phyloP scores from a whole-genome alignment of 2,113 vertebrate genomes.

The Sisor rabdophorus region DNA sequence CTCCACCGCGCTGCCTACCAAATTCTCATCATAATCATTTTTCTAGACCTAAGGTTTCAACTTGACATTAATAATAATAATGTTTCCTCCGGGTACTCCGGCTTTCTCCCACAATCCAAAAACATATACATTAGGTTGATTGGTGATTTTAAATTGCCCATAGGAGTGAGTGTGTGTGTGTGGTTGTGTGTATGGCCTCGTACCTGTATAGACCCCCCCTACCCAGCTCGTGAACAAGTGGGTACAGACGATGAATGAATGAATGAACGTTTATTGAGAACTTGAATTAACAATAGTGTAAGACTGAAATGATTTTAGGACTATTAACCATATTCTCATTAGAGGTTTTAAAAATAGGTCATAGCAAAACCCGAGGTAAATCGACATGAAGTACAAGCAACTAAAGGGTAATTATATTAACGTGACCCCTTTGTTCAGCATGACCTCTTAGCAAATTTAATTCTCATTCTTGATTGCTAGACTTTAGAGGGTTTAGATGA shows the following conservation, averaged over 20 bases:
- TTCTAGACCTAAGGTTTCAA: not conserved
- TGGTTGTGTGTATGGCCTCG: no score
- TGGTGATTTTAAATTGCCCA: no score
- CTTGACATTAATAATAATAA: not conserved
- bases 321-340: not conserved
- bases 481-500: slow-evolving; percentile 62
- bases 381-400: not conserved
- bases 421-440: slow-evolving; percentile 26
- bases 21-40: not conserved
- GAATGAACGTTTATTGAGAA: not conserved
- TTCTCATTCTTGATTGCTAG: slow-evolving; percentile 58
- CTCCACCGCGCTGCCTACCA: no score
- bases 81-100: no score
- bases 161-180: no score
- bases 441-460: slow-evolving; percentile 43
- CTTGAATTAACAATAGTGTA: not conserved
- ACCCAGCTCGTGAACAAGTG: no score
- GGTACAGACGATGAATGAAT: no score
- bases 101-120: no score
- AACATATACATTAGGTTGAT: no score
- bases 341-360: not conserved
- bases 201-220: no score
- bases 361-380: not conserved
- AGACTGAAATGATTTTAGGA: not conserved
- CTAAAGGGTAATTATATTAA: slow-evolving; percentile 32